Evolutionary conservation across 30 jellyfish, hydroid and myxozoan genomes (phyloP).

Genomic region (Sanderia malayensis): DNA sequence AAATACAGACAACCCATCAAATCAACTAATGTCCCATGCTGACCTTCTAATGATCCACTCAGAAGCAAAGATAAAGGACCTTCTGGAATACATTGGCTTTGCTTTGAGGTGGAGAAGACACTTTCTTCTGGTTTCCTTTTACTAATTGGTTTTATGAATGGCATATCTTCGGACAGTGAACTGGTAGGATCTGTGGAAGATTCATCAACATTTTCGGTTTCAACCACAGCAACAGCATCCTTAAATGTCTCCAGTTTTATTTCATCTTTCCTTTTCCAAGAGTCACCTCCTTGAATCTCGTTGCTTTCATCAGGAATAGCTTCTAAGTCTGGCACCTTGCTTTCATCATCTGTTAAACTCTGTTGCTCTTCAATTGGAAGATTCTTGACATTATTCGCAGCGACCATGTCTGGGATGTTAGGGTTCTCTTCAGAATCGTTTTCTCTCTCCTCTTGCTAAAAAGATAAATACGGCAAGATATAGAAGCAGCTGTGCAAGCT

Average conservation of each 20-base stretch:
- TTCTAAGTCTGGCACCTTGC: constrained; percentile 33
- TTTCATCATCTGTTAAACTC: constrained; percentile 11
- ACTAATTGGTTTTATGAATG: constrained; percentile 5
- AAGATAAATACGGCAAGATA: background rate
- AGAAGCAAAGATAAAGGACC: constrained; percentile 36
- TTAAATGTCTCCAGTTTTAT: constrained; percentile 16
- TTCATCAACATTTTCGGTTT: too few species aligned
- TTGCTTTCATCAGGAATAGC: constrained; percentile 16
- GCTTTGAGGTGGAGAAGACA: constrained; percentile 13
- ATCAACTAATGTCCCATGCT: too few species aligned
- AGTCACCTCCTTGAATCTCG: background rate
- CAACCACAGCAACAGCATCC: constrained; percentile 28
- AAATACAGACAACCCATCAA: background rate
- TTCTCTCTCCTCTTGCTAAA: background rate
- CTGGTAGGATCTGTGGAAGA: too few species aligned
- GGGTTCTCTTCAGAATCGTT: background rate
- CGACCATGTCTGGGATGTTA: background rate
- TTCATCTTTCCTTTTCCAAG: background rate
- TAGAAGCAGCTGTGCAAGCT: background rate
- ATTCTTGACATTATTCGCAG: background rate
- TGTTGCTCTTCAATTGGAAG: background rate
- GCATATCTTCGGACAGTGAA: constrained; percentile 19
- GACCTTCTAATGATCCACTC: constrained; percentile 51
- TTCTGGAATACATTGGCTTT: background rate
- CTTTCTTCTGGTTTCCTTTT: background rate